Evolutionary conservation across 2,113 vertebrate species (phyloP).

Genomic region (Coptodon bakossiorum): DNA sequence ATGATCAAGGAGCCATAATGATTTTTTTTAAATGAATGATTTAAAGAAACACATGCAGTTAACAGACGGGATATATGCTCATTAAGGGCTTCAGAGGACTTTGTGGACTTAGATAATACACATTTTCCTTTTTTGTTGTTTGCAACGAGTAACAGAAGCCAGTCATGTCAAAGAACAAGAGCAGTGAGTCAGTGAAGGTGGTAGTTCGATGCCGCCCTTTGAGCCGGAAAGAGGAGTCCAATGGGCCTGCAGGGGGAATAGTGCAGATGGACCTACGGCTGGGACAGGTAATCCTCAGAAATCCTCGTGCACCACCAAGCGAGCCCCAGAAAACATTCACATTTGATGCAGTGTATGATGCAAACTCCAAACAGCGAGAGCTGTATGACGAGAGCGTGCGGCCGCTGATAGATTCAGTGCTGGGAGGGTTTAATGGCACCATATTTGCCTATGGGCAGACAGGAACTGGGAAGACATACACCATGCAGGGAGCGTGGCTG

Average conservation of each 20-base stretch:
- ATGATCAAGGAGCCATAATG: background rate
- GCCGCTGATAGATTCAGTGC: conserved; percentile 87
- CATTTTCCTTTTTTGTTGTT: background rate
- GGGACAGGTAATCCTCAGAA: conserved; percentile 90
- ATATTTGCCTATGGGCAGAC: conserved; percentile 95
- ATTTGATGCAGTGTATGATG: conserved; percentile 94
- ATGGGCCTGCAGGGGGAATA: conserved; percentile 70
- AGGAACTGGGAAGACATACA: conserved; percentile 95
- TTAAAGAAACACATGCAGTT: background rate
- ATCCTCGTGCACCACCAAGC: conserved; percentile 78
- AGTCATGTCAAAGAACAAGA: conserved; percentile 80
- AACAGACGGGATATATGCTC: background rate
- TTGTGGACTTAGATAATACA: background rate
- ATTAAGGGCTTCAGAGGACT: background rate
- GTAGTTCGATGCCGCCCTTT: conserved; percentile 91
- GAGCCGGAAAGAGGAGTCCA: conserved; percentile 83
- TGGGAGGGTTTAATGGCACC: conserved; percentile 93
- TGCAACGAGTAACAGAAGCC: conserved; percentile 22
- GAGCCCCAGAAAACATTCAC: conserved; percentile 93
- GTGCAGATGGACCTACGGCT: conserved; percentile 86
- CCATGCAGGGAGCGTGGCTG: conserved; percentile 91
- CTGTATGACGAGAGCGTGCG: conserved; percentile 92
- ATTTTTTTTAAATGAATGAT: background rate
- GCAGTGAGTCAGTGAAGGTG: conserved; percentile 89
- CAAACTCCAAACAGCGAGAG: conserved; percentile 84